Evolutionary conservation across 1,140 invertebrate species (phyloP).

Genomic region (Leptinotarsa undecemlineata): DNA sequence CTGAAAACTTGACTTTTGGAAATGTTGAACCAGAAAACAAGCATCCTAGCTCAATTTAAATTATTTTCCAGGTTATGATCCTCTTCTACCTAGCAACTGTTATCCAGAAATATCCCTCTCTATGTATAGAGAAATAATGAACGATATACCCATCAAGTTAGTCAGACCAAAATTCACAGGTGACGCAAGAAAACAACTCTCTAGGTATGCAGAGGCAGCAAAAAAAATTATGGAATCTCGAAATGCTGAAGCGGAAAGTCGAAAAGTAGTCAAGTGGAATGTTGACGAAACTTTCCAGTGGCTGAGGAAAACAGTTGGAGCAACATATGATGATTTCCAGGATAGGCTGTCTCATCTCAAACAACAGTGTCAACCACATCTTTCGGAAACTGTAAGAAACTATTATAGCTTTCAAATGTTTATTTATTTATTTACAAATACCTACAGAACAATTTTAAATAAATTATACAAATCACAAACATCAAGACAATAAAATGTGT

Average conservation of each 20-base stretch:
- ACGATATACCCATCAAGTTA: constrained; percentile 96
- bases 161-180: constrained; percentile 92
- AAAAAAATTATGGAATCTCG: constrained; percentile 95
- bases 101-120: constrained; percentile 89
- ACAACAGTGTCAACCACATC: constrained; percentile 92
- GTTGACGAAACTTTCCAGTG: constrained; percentile 96
- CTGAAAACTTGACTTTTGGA: too few species aligned
- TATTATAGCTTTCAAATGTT: not conserved
- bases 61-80: constrained; percentile 72
- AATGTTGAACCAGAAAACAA: too few species aligned
- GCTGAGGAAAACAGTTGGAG: constrained; percentile 90
- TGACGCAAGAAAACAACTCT: constrained; percentile 94
- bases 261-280: constrained; percentile 98
- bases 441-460: not conserved
- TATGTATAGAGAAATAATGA: constrained; percentile 98
- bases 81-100: constrained; percentile 88
- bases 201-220: constrained; percentile 93
- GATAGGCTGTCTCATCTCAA: constrained; percentile 74
- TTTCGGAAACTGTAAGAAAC: constrained; percentile 77
- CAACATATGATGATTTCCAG: constrained; percentile 95
- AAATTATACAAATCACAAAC: too few species aligned
- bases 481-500: too few species aligned
- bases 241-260: constrained; percentile 87
- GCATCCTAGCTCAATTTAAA: not conserved
- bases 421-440: not conserved